Conservation (phyloP, 2,888 invertebrate genomes). For the Agonopterix heracliana region DNA sequence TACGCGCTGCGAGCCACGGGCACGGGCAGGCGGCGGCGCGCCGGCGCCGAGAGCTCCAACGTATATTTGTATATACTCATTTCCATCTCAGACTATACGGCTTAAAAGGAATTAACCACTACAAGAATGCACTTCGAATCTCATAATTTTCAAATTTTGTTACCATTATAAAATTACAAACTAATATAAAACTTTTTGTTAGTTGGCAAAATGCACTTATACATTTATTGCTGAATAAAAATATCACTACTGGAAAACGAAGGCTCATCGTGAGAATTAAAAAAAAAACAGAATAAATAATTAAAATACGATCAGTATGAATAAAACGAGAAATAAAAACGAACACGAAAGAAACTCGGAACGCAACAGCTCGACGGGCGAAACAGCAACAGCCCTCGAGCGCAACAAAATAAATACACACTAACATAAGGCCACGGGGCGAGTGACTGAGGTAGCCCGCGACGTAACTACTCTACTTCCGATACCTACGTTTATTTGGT, state of each 20-base stretch:
- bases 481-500: constrained; percentile 48
- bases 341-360: constrained; percentile 68
- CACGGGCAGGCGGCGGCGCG: constrained; percentile 1
- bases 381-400: constrained; percentile 71
- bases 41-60: constrained; percentile 26
- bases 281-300: constrained; percentile 67
- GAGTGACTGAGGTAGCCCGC: constrained; percentile 73
- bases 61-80: constrained; percentile 31
- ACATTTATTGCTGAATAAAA: constrained; percentile 72
- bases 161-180: constrained; percentile 64
- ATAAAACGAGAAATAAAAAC: constrained; percentile 62
- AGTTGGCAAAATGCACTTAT: constrained; percentile 68
- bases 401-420: constrained; percentile 72
- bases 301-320: constrained; percentile 60
- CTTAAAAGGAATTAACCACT: constrained; percentile 71
- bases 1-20: constrained; percentile 3
- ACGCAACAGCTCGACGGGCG: constrained; percentile 65
- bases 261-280: constrained; percentile 64
- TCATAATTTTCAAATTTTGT: constrained; percentile 69
- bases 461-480: constrained; percentile 57
- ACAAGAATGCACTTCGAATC: constrained; percentile 75
- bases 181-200: constrained; percentile 62
- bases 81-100: constrained; percentile 70
- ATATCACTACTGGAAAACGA: constrained; percentile 76
- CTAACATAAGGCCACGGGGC: constrained; percentile 67